Conservation (phyloP, 2,113 vertebrate genomes). For the Sigmodon hispidus region DNA sequence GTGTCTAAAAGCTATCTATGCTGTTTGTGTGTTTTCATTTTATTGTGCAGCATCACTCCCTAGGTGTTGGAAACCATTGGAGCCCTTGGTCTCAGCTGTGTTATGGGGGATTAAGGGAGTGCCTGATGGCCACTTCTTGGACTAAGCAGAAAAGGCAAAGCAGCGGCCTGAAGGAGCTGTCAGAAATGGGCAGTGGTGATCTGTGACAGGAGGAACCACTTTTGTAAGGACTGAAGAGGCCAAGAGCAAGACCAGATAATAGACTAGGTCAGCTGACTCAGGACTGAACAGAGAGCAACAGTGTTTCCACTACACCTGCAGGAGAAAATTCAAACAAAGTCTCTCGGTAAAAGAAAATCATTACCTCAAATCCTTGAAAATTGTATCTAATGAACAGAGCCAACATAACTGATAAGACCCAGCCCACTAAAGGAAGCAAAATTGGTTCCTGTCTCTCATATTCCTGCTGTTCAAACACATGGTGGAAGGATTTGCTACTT, state of each 20-base stretch:
- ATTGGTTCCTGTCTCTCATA: background rate
- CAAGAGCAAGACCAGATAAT: background rate
- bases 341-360: background rate
- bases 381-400: background rate
- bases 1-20: background rate
- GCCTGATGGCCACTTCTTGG: background rate
- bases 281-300: background rate
- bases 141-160: background rate
- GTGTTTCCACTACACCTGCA: background rate
- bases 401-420: background rate
- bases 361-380: background rate
- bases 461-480: background rate
- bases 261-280: background rate
- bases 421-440: background rate
- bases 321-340: background rate
- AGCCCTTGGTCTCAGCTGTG: slow-evolving; percentile 5
- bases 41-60: background rate
- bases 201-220: background rate
- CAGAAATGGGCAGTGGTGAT: background rate
- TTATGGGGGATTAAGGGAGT: background rate
- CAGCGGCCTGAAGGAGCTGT: background rate
- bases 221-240: background rate
- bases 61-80: background rate
- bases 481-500: background rate
- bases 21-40: background rate